Conservation (phyloP, 2,113 vertebrate species). For the Echinops telfairi region DNA sequence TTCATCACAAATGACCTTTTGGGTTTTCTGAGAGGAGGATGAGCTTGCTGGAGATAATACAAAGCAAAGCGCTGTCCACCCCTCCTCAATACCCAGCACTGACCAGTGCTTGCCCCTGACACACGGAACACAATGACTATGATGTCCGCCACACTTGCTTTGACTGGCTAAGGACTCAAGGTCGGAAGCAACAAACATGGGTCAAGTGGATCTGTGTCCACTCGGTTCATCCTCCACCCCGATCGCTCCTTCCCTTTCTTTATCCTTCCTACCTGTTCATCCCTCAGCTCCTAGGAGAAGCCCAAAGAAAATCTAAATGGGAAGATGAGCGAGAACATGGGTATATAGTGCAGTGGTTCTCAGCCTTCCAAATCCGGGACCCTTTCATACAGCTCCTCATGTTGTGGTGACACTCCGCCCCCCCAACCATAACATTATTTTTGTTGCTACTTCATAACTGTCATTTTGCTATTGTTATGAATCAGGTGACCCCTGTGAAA, state of each 20-base stretch:
- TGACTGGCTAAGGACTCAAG: not conserved
- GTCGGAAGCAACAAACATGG: not conserved
- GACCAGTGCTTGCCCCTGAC: slow-evolving; percentile 42
- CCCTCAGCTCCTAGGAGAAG: not conserved
- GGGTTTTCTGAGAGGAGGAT: slow-evolving; percentile 58
- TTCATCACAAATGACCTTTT: slow-evolving; percentile 68
- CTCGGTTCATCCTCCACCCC: not conserved
- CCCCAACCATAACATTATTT: too few relatives aligned
- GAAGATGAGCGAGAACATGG: not conserved
- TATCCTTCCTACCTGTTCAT: not conserved
- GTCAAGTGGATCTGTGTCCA: not conserved
- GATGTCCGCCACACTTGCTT: slow-evolving; percentile 48
- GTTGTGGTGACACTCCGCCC: too few relatives aligned
- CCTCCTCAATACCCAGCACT: not conserved
- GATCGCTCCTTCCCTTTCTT: not conserved
- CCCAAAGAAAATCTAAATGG: not conserved
- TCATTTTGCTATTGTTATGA: too few relatives aligned
- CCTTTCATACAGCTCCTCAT: too few relatives aligned
- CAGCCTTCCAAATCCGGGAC: too few relatives aligned
- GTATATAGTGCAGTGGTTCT: too few relatives aligned
- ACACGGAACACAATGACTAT: slow-evolving; percentile 6
- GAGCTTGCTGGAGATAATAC: slow-evolving; percentile 43
- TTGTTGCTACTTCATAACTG: too few relatives aligned
- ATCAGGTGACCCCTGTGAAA: too few relatives aligned
- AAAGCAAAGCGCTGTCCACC: slow-evolving; percentile 41